Evolutionary conservation across 2,113 vertebrate genomes (phyloP).

Genomic region (Falcunculus frontatus): DNA sequence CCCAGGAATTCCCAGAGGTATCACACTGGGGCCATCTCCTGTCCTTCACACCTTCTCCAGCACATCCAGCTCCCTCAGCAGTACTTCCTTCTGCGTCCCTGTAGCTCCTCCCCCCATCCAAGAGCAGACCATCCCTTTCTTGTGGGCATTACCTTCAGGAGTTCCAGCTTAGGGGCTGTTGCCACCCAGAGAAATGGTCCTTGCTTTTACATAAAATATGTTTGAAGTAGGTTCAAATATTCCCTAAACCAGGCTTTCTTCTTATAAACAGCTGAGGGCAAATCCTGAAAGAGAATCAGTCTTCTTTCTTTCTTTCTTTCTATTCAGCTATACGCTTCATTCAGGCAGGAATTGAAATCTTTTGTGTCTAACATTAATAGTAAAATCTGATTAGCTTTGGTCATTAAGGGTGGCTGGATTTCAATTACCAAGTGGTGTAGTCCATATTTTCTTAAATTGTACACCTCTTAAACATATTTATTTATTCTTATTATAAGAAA

Average conservation of each 20-base stretch:
- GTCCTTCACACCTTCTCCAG: background rate
- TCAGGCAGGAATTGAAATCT: background rate
- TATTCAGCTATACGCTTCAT: conserved; percentile 6
- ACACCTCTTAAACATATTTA: background rate
- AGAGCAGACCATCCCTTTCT: rapidly evolving
- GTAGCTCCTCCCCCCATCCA: background rate
- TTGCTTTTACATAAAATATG: background rate
- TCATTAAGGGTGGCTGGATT: conserved; percentile 36
- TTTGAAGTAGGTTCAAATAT: background rate
- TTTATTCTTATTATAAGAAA: background rate
- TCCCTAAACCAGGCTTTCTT: conserved; percentile 10
- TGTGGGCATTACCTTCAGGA: background rate
- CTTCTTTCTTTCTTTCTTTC: conserved; percentile 17
- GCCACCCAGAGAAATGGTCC: background rate
- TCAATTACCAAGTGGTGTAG: background rate
- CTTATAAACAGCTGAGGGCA: conserved; percentile 13
- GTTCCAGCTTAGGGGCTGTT: background rate
- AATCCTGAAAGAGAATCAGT: conserved; percentile 12
- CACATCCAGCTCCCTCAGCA: background rate
- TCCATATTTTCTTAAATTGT: background rate
- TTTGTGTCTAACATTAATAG: conserved; percentile 15
- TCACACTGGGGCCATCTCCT: rapidly evolving
- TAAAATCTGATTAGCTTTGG: conserved; percentile 40
- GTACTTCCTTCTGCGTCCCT: background rate
- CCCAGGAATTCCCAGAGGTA: background rate